Evolutionary conservation across 2,888 invertebrate genomes (phyloP), one percentile per base, ranked within the genome.

Genomic region (Phaonia tiefii): DNA sequence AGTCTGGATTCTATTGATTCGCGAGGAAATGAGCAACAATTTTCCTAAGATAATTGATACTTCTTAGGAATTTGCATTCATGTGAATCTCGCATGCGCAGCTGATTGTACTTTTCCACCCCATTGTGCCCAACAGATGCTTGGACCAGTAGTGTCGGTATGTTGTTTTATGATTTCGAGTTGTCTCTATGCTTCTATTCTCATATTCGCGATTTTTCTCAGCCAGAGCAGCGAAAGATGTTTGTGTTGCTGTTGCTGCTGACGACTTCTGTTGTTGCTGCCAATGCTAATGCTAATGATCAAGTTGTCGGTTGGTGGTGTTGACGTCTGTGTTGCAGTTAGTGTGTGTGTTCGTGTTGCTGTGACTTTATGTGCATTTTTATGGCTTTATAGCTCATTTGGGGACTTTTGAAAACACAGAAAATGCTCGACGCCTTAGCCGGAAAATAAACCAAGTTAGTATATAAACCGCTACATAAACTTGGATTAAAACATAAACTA

Each of bases 401-500:
- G 80, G 83, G 77, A 77, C 46, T 54, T 73, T 46, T 60, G 37
- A 10, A n/a, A 31, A 31, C 31, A 31, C 31, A 31, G 4, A 31
- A 3, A 31, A 8, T 31, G 26, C 42, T 1, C 39, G 60, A 42
- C 7, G 22, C 31, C 31, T 31, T 31, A 31, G 31, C 31, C 8
- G 31, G 31, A 31, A 63, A 39, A 42, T 63, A 63, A 42, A 39
- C 42, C 63, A 63, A 17, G 58, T 78, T 78, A 63, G 81, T 81
- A 81, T 81, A 81, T 81, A 81, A 81, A 78, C 69, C 67, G 65
- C 72, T 17, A 49, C 81, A 72, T 75, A 72, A 78, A 75, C 72
- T 42, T 65, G n/a, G 69, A 73, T 78, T 78, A 78, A 78, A 78
- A 78, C 81, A 81, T 78, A 78, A 81, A 75, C 81, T 72, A 72